These are phyloP conservation scores for Cyclophora albipunctata DNA, from an alignment of 2,888 invertebrate species.

Conservation along the genomic window DNA sequence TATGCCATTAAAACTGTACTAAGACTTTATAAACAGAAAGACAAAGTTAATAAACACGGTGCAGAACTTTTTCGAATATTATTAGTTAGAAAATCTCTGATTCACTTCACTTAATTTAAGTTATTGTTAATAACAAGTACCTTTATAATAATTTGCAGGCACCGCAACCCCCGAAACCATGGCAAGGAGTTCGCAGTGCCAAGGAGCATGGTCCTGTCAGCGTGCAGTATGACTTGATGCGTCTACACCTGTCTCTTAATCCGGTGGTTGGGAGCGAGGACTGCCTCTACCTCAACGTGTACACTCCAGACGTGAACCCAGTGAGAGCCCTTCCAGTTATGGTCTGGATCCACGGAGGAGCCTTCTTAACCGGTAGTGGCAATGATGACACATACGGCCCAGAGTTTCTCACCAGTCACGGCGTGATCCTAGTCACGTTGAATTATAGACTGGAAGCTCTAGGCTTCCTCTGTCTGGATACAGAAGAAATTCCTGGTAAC, in stretches of 20 bases:
- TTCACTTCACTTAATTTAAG: no score
- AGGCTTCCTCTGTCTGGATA: slow-evolving; percentile 55
- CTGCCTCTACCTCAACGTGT: not conserved
- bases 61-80: no score
- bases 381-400: slow-evolving; percentile 49
- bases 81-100: no score
- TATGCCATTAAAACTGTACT: no score
- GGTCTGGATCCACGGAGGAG: not conserved
- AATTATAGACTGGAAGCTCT: slow-evolving; percentile 57
- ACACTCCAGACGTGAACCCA: not conserved
- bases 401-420: slow-evolving; percentile 47
- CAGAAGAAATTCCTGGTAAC: slow-evolving; percentile 57
- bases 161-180: not conserved
- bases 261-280: slow-evolving; percentile 1
- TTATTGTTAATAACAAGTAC: no score
- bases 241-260: not conserved
- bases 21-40: no score
- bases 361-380: slow-evolving; percentile 25
- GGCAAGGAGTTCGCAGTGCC: not conserved
- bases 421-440: slow-evolving; percentile 50
- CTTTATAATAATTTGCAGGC: not conserved
- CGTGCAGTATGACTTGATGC: slow-evolving; percentile 6
- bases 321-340: not conserved
- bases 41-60: no score
- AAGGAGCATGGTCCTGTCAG: not conserved